Base-by-base conservation (phyloP, 2,113 vertebrate genomes). In the Petaurus breviceps region DNA sequence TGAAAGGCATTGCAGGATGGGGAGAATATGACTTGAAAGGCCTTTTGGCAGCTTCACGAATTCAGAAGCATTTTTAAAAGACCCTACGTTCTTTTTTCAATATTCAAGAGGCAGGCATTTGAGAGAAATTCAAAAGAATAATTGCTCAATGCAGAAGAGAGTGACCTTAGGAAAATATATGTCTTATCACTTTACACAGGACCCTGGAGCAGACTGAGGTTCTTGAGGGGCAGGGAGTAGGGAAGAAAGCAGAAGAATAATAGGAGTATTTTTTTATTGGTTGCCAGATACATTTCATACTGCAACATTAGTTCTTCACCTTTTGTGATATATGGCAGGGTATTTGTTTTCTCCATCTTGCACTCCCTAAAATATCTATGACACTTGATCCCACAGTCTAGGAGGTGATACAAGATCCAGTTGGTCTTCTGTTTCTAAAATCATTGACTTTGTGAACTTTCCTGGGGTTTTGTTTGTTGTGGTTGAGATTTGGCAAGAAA, bases 11-110 rank as follows among this genome's bases (percentile, higher is more conserved):
- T 98, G 97, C 92, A 95, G 49, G 0, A 54, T 96, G 96, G 96
- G 95, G 97, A 96, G 95, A 97, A 96, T 95, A 84, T 84, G 96
- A 51, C 91, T 90, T 46, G 94, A 97, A 97, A 94, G 96, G 94
- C 93, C 90, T 96, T 96, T n/a, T 97, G 98, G 95, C 95, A 96
- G 97, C 96, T 96, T 97, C 96, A 97, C 97, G 93, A 97, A 98
- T 92, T 68, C 54, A 55, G 43, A 96, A 95, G 95, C 96, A 94
- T 98, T 98, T 97, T 96, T 94, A 97, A 98, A 49, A 97, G 96
- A 95, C 96, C 95, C 95, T 94, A 84, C 95, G 91, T 97, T 97
- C 94, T 97, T 98, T 98, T 92, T 89, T 95, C 89, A 92, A 94
- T 49, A 97, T 47, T 92, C 23, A 95, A 96, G 94, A 97, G 95